Conservation (phyloP, 2,888 invertebrate genomes). For the Anoncus sp. region DNA sequence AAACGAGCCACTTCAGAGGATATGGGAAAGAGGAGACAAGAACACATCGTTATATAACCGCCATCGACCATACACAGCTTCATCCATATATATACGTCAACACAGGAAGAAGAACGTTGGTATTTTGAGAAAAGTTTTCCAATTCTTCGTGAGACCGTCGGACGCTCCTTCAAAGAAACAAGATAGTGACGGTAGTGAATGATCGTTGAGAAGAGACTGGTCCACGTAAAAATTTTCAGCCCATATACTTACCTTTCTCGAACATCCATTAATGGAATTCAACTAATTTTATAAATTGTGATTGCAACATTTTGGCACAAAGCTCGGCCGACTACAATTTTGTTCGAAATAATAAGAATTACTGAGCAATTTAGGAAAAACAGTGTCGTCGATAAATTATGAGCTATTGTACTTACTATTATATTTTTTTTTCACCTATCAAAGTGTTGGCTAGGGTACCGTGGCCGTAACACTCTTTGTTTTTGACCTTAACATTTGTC, state of each 20-base stretch:
- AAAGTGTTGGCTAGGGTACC: no score
- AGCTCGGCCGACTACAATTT: no score
- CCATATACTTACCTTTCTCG: background rate
- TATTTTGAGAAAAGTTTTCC: slow-evolving; percentile 26
- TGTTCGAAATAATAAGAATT: no score
- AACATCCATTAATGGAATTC: no score
- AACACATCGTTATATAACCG: slow-evolving; percentile 40
- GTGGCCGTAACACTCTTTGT: no score
- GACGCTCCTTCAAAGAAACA: background rate
- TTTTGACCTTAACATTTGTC: no score
- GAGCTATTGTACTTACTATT: no score
- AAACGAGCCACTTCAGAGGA: slow-evolving; percentile 42
- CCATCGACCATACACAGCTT: slow-evolving; percentile 10
- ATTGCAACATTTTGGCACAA: no score
- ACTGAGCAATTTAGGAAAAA: no score
- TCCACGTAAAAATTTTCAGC: background rate
- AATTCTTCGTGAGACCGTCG: slow-evolving; percentile 17
- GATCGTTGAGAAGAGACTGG: background rate
- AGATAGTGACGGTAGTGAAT: background rate
- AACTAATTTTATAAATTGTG: no score
- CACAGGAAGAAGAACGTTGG: background rate
- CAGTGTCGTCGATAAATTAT: no score
- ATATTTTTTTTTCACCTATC: no score
- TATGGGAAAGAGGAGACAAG: background rate
- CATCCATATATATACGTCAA: background rate